Evolutionary conservation across 2,113 vertebrate species (phyloP).

Genomic region (Eolophus roseicapilla): DNA sequence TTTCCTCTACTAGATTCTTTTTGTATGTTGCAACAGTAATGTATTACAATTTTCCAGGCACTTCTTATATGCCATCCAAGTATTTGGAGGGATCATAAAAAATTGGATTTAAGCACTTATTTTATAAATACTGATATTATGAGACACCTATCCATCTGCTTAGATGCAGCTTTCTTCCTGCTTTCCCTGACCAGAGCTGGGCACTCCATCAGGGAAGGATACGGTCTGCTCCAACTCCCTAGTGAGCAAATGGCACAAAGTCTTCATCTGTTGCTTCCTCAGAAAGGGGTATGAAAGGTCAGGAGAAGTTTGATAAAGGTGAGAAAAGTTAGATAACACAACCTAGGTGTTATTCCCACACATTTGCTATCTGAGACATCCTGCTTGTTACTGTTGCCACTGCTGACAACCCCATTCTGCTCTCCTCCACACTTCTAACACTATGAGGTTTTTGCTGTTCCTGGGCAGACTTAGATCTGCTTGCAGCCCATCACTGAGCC

Average conservation of each 20-base stretch:
- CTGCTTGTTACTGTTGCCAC: not conserved
- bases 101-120: not conserved
- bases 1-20: not conserved
- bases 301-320: not conserved
- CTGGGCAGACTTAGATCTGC: not conserved
- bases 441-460: not conserved
- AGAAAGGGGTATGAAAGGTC: not conserved
- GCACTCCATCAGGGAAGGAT: not conserved
- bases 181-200: not conserved
- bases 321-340: not conserved
- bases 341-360: not conserved
- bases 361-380: fast-evolving
- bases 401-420: too few species aligned
- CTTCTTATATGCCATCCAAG: not conserved
- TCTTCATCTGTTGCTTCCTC: not conserved
- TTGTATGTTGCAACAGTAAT: not conserved
- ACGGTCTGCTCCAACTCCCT: not conserved
- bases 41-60: not conserved
- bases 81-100: not conserved
- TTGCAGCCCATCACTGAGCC: not conserved
- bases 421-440: not conserved
- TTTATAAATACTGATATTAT: not conserved
- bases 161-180: not conserved
- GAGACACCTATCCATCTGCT: not conserved
- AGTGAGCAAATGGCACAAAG: not conserved